Evolutionary conservation across 1,140 invertebrate genomes (phyloP).

Genomic region (Drosophila varians): DNA sequence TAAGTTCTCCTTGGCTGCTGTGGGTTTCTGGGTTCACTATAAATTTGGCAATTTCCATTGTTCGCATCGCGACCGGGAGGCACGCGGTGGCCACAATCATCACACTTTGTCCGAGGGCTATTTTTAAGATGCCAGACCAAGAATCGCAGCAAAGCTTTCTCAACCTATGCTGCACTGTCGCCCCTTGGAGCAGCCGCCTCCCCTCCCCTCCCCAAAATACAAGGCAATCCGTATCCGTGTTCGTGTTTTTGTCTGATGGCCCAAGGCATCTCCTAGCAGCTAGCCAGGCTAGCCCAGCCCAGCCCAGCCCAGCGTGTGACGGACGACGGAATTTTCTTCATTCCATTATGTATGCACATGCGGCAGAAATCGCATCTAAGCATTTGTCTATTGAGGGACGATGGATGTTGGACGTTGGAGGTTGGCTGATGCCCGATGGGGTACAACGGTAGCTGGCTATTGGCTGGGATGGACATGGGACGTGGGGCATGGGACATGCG

Average conservation of each 20-base stretch:
- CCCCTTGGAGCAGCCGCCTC: slow-evolving; percentile 78
- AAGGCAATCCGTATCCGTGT: slow-evolving; percentile 18
- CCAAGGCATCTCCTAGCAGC: slow-evolving; percentile 46
- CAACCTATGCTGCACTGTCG: slow-evolving; percentile 62
- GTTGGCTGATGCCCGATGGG: slow-evolving; percentile 33
- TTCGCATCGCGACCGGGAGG: slow-evolving; percentile 46
- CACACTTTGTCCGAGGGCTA: slow-evolving; percentile 83
- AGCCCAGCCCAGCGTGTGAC: slow-evolving; percentile 72
- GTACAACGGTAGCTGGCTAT: slow-evolving; percentile 36
- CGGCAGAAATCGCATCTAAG: slow-evolving; percentile 74
- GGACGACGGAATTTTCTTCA: slow-evolving; percentile 83
- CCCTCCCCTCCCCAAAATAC: slow-evolving; percentile 46
- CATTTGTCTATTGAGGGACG: slow-evolving; percentile 79
- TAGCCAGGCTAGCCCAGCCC: slow-evolving; percentile 63
- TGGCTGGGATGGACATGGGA: slow-evolving; percentile 4
- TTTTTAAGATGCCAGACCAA: slow-evolving; percentile 65
- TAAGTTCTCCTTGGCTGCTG: slow-evolving; percentile 68
- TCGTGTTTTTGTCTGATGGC: neutral
- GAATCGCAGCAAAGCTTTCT: slow-evolving; percentile 35
- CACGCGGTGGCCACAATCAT: slow-evolving; percentile 31
- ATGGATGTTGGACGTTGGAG: slow-evolving; percentile 51
- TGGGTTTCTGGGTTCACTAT: slow-evolving; percentile 76
- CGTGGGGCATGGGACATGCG: too few relatives aligned
- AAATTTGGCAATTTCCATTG: slow-evolving; percentile 80
- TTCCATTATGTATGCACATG: slow-evolving; percentile 80